Conservation (phyloP, 1,140 invertebrate genomes). For the Mycetomoellerius zeteki region DNA sequence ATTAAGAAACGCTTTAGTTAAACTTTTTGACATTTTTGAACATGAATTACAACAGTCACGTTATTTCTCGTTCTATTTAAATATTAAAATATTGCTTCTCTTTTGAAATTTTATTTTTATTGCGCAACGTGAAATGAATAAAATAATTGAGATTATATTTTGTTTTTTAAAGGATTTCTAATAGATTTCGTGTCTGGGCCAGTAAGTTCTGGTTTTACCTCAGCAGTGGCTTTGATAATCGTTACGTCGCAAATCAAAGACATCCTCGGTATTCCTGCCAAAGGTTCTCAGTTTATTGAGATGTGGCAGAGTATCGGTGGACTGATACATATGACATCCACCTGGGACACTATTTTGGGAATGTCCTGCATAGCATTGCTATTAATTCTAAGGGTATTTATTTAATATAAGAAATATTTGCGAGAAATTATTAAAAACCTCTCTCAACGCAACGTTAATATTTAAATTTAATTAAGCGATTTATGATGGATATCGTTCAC, state of each 20-base stretch:
- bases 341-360: slow-evolving; percentile 91
- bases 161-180: slow-evolving; percentile 91
- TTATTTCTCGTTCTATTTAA: neutral
- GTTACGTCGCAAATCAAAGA: slow-evolving; percentile 96
- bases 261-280: slow-evolving; percentile 92
- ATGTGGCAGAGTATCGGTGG: slow-evolving; percentile 90
- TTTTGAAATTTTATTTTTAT: neutral
- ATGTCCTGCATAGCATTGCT: slow-evolving; percentile 91
- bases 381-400: slow-evolving; percentile 90
- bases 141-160: slow-evolving; percentile 47
- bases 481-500: neutral
- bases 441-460: neutral
- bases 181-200: slow-evolving; percentile 97
- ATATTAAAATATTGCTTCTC: neutral
- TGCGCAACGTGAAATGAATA: neutral
- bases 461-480: slow-evolving; percentile 20
- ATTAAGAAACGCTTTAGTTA: neutral
- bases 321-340: slow-evolving; percentile 88
- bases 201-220: slow-evolving; percentile 97
- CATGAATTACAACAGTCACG: neutral
- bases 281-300: slow-evolving; percentile 91
- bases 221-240: slow-evolving; percentile 96
- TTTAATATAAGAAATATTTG: neutral
- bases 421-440: neutral
- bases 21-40: neutral